Evolutionary conservation across 2,888 invertebrate genomes (phyloP), one percentile per base, ranked within the genome.

Genomic region (Apodemia mormo): DNA sequence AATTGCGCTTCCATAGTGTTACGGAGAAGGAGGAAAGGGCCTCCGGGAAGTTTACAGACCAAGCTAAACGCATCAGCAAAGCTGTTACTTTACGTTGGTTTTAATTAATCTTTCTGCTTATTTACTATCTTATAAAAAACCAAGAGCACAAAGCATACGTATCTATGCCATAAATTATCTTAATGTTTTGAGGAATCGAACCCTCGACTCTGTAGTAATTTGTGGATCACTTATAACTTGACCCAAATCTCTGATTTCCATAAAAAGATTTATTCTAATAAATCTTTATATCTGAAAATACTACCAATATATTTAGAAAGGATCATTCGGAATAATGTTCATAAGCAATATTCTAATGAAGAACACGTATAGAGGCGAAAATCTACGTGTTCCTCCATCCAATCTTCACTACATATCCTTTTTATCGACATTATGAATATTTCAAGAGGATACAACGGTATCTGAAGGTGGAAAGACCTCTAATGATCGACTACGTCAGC

Each of bases 371-470:
- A 68, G 65, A 71, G 66, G 73, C 72, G 72, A 69, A 65, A 71
- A 61, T 61, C 69, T 68, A 67, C 56, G 65, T 67, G 68, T 66
- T 71, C 64, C 37, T 52, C 14, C 70, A 70, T 74, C 73, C 70
- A 74, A 71, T 74, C 69, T 74, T 74, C 70, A 70, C 72, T 66
- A 49, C 72, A 71, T 74, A 76, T 74, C 76, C 73, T 76, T 76
- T 77, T 77, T 74, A 77, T 74, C 73, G 72, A 54, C 74, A 73
- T 73, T 74, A 76, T 77, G 78, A 78, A 78, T 77, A 78, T 78
- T 77, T 78, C 76, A 77, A 73, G 72, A 69, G 73, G 68, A 69
- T 70, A 65, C 68, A 69, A 69, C 61, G 67, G 68, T 61, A 61
- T 29, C 58, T 61, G 67, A 66, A 73, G 68, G 70, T 71, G 67